A percentile compares a stretch with the other conserved stretches of the same genome.
Conservation (phyloP, 2,888 invertebrate genomes). For the Diabrotica balteata region DNA sequence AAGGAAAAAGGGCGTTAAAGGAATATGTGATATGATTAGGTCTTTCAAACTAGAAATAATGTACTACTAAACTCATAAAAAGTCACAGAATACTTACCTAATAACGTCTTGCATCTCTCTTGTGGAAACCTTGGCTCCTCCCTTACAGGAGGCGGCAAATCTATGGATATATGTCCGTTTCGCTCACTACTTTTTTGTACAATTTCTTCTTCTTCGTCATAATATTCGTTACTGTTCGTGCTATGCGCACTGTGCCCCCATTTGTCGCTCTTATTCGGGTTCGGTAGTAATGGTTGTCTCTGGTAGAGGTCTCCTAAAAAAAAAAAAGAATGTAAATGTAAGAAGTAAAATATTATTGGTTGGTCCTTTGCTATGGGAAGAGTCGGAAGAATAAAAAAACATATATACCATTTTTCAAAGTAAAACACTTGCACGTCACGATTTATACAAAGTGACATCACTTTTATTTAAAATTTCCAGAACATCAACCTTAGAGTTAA, state of each 20-base stretch:
- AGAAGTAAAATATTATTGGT: too few relatives aligned
- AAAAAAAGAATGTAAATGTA: neutral
- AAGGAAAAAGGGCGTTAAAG: too few relatives aligned
- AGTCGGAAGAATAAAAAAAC: too few relatives aligned
- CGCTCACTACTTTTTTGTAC: slow-evolving; percentile 55
- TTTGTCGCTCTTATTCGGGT: slow-evolving; percentile 62
- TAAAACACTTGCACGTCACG: too few relatives aligned
- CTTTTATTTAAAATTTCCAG: too few relatives aligned
- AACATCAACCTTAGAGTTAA: too few relatives aligned
- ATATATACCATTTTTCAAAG: too few relatives aligned
- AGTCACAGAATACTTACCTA: slow-evolving; percentile 57
- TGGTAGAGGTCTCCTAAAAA: slow-evolving; percentile 64
- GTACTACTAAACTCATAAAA: too few relatives aligned
- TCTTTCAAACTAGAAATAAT: too few relatives aligned
- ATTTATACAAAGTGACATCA: too few relatives aligned
- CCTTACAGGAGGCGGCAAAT: slow-evolving; percentile 71
- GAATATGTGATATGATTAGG: too few relatives aligned
- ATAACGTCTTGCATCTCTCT: slow-evolving; percentile 82
- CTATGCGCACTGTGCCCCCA: slow-evolving; percentile 59
- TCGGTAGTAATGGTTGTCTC: slow-evolving; percentile 67
- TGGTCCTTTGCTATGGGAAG: too few relatives aligned
- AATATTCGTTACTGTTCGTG: slow-evolving; percentile 57
- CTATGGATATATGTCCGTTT: slow-evolving; percentile 68
- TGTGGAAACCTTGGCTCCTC: slow-evolving; percentile 83
- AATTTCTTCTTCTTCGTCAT: slow-evolving; percentile 60